phyloP scores from a whole-genome alignment of 2,797 vertebrate genomes.

The Remorina albescens region DNA sequence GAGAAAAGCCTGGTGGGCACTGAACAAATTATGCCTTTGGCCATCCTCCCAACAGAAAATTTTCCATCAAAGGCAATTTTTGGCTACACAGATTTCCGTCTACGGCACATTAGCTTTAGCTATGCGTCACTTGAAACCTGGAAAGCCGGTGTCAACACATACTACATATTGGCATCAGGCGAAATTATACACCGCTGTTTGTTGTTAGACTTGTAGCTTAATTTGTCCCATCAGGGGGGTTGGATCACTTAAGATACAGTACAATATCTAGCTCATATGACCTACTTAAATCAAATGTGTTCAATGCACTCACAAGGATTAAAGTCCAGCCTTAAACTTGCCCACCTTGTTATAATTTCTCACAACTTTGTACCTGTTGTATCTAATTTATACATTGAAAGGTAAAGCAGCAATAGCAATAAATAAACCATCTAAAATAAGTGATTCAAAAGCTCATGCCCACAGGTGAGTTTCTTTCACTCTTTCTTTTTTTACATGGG shows the following conservation, averaged over 20 bases:
- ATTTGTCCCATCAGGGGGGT: constrained; percentile 11
- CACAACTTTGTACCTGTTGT: constrained; percentile 37
- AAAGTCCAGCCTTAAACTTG: constrained; percentile 19
- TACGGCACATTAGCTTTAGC: constrained; percentile 44
- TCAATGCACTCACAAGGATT: constrained; percentile 3
- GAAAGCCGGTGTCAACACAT: constrained; percentile 30
- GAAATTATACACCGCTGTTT: constrained; percentile 12
- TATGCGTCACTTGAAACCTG: constrained; percentile 48
- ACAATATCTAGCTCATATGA: constrained; percentile 7
- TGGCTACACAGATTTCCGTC: constrained; percentile 33
- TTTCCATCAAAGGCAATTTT: constrained; percentile 45
- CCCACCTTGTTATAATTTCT: constrained; percentile 17
- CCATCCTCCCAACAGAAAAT: constrained; percentile 29
- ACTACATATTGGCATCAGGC: constrained; percentile 7
- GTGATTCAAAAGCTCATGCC: constrained; percentile 43
- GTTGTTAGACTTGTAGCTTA: constrained; percentile 22
- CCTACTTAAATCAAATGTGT: not conserved
- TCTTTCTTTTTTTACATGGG: constrained; percentile 39
- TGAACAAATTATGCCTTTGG: constrained; percentile 33
- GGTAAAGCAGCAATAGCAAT: constrained; percentile 18
- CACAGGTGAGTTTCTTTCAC: constrained; percentile 58
- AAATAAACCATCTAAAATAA: constrained; percentile 45
- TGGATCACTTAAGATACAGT: constrained; percentile 8
- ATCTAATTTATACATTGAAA: constrained; percentile 28
- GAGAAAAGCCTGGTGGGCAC: constrained; percentile 24